phyloP scores from a whole-genome alignment of 2,113 vertebrate species.

The Grantiella picta region DNA sequence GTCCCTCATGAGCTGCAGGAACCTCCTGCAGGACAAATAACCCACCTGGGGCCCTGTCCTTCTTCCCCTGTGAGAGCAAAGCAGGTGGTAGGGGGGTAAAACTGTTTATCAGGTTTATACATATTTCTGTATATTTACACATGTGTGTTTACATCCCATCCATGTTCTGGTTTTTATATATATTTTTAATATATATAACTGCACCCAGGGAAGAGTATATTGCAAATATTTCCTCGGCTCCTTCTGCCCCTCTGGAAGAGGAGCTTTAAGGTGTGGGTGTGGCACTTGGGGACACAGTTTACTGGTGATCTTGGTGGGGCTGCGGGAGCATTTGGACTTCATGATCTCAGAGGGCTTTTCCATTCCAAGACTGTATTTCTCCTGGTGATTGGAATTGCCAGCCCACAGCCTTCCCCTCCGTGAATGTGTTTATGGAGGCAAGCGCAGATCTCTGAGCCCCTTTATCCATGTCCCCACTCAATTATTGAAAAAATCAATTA shows the following conservation, averaged over 20 bases:
- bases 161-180: not conserved
- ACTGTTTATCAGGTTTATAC: not conserved
- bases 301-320: not conserved
- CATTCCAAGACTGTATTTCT: not conserved
- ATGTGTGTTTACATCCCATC: not conserved
- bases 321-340: accelerated
- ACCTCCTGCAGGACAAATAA: not conserved
- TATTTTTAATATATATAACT: not conserved
- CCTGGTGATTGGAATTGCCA: not conserved
- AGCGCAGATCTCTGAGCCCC: not conserved
- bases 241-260: not conserved
- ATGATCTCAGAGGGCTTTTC: not conserved
- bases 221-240: not conserved
- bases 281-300: not conserved
- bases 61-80: not conserved
- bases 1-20: not conserved
- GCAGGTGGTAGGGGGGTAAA: not conserved
- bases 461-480: not conserved
- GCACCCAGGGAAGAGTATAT: not conserved
- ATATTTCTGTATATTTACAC: not conserved
- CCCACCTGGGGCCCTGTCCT: not conserved
- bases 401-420: not conserved
- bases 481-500: not conserved
- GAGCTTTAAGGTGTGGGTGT: not conserved
- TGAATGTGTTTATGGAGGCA: not conserved